Conservation (phyloP, 2,797 vertebrate genomes). For the Channa striata region DNA sequence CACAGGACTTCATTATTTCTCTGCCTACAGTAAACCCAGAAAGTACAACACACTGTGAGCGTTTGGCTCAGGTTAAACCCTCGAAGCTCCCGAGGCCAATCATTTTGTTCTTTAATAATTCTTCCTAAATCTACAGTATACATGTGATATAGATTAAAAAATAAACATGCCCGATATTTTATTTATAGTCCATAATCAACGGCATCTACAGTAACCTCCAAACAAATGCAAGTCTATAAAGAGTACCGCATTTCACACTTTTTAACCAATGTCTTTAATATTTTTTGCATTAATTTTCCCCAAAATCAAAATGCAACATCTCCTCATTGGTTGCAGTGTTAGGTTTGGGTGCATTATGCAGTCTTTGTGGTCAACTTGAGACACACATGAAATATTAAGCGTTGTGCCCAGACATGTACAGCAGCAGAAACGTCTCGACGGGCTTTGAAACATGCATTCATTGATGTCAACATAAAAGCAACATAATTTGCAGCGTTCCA, state of each 20-base stretch:
- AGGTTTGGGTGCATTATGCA: neutral
- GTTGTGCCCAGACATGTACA: conserved; percentile 28
- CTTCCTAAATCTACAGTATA: neutral
- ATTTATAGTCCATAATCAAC: neutral
- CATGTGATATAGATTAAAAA: conserved; percentile 31
- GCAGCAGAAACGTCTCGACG: conserved; percentile 29
- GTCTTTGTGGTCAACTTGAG: conserved; percentile 36
- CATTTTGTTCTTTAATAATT: conserved; percentile 25
- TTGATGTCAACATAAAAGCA: conserved; percentile 58
- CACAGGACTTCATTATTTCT: conserved; percentile 52
- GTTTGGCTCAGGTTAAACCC: conserved; percentile 60
- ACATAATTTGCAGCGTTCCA: conserved; percentile 56
- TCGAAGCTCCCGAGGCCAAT: conserved; percentile 41
- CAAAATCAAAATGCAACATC: conserved; percentile 12
- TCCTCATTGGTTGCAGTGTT: conserved; percentile 21
- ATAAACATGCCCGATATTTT: conserved; percentile 6
- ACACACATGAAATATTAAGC: conserved; percentile 51
- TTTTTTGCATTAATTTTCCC: neutral
- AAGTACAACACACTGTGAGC: conserved; percentile 8
- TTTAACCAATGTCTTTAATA: neutral
- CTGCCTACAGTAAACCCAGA: conserved; percentile 34
- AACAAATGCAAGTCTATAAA: neutral
- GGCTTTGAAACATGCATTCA: conserved; percentile 37
- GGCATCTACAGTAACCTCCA: neutral
- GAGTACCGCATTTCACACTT: neutral